Evolutionary conservation across 2,113 vertebrate genomes (phyloP), one percentile per base, ranked within the genome.

Genomic region (Microtus oregoni): DNA sequence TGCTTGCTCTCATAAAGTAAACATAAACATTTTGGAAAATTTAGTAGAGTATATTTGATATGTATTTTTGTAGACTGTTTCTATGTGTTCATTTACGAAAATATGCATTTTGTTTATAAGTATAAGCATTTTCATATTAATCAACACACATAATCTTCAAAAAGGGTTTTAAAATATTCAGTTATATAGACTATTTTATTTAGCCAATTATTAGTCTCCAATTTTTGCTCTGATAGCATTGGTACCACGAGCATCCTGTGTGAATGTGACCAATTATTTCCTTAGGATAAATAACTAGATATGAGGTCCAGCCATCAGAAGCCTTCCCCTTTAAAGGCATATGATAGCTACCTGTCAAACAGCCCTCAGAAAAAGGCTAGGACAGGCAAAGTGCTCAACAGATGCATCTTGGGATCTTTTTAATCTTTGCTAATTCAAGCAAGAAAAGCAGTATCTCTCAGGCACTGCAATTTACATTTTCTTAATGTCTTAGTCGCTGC

Each of bases 191-290:
- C 93, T 89, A 70, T 63, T 44, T 81, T 92, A 83, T 91, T 86
- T 82, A 73, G 67, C 20, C 61, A 81, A 14, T 86, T 97, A 38
- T 26, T 95, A 52, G n/a, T 89, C 89, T 94, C 77, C 75, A 92
- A 2, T 81, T 81, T 92, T 95, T 86, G 82, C 86, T 91, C 17
- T 92, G 89, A 86, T 94, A 96, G 95, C 61, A 92, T 70, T 95
- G 82, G 68, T 95, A 90, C 32, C 77, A 58, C 38, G 30, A 96
- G 72, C 55, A 89, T 89, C 24, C 35, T 92, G 86, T 82, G 81
- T 96, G 85, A 90, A 78, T 91, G 85, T 89, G 73, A 65, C 68
- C 92, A 96, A 94, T 94, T 90, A 95, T 94, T 95, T 95, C 79
- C 61, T 86, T 92, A 89, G 55, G 77, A 94, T 90, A 92, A 94